Conservation (phyloP, 92 coral and sea anemone genomes). For the Epizoanthus fatuus region DNA sequence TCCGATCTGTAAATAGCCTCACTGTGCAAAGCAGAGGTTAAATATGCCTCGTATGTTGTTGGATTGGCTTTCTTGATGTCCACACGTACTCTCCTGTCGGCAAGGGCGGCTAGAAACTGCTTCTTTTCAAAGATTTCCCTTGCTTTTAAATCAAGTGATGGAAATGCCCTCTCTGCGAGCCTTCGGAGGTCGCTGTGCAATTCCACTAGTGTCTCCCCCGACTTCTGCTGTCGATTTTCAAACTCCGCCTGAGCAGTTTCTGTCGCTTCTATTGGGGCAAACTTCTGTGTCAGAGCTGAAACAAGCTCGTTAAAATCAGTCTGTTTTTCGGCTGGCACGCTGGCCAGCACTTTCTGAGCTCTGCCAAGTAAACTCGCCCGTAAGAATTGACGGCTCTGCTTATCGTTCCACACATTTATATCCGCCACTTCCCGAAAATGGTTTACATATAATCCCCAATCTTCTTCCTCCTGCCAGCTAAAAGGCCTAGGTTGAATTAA, state of each 20-base stretch:
- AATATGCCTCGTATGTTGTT: too few relatives aligned
- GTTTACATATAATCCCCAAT: background rate
- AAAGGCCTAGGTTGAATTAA: slow-evolving; percentile 8
- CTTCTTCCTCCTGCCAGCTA: background rate
- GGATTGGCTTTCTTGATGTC: slow-evolving; percentile 15
- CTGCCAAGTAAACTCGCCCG: slow-evolving; percentile 4
- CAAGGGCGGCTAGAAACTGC: slow-evolving; percentile 11
- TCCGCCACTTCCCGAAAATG: slow-evolving; percentile 7
- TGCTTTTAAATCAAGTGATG: slow-evolving; percentile 1
- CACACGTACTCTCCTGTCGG: background rate
- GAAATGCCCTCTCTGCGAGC: slow-evolving; percentile 5
- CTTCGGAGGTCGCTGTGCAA: slow-evolving; percentile 9
- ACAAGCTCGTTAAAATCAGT: background rate
- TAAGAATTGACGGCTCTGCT: background rate
- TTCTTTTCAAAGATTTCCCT: slow-evolving; percentile 18
- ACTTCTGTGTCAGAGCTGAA: background rate
- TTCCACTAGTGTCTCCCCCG: slow-evolving; percentile 8
- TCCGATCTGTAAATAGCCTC: too few relatives aligned
- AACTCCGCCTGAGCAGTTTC: slow-evolving; percentile 23
- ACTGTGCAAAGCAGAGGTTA: too few relatives aligned
- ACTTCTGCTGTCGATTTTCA: background rate
- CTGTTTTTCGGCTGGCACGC: background rate
- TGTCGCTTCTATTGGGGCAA: background rate
- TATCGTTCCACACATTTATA: slow-evolving; percentile 8
- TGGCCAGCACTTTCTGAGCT: slow-evolving; percentile 5